phyloP scores from a whole-genome alignment of 2,888 invertebrate species.

The Rhamphomyia laevipes region DNA sequence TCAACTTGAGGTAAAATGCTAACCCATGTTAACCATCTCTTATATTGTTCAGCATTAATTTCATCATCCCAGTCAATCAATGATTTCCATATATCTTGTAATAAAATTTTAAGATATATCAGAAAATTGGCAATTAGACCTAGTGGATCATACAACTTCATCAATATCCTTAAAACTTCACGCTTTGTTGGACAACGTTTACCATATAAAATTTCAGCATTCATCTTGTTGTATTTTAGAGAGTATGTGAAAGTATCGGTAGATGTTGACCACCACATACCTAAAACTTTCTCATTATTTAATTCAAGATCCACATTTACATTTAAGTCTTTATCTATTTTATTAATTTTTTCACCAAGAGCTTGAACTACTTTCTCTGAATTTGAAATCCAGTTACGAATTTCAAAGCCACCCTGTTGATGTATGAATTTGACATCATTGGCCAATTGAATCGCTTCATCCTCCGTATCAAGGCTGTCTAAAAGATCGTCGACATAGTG shows the following conservation, averaged over 20 bases:
- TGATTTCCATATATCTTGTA: constrained; percentile 17
- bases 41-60: constrained; percentile 6
- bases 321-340: constrained; percentile 2
- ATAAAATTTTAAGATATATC: constrained; percentile 16
- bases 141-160: constrained; percentile 1
- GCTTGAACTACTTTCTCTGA: constrained; percentile 1
- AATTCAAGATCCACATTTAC: too few species aligned
- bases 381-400: too few species aligned
- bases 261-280: constrained; percentile 3
- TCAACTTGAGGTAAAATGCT: constrained; percentile 8
- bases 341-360: not conserved
- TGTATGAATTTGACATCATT: too few species aligned
- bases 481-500: constrained; percentile 10
- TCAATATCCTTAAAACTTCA: constrained; percentile 13
- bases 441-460: constrained; percentile 5
- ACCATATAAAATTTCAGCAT: too few species aligned
- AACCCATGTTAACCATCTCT: constrained; percentile 16
- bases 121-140: constrained; percentile 12
- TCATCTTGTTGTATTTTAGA: not conserved
- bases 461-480: constrained; percentile 5
- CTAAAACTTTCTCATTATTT: constrained; percentile 3
- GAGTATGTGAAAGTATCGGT: constrained; percentile 2
- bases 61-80: not conserved
- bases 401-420: too few species aligned
- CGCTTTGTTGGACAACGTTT: too few species aligned